Percentiles rank a stretch among this genome's conserved stretches.
Conservation (phyloP, 1,140 invertebrate genomes). For the Papilio machaon region DNA sequence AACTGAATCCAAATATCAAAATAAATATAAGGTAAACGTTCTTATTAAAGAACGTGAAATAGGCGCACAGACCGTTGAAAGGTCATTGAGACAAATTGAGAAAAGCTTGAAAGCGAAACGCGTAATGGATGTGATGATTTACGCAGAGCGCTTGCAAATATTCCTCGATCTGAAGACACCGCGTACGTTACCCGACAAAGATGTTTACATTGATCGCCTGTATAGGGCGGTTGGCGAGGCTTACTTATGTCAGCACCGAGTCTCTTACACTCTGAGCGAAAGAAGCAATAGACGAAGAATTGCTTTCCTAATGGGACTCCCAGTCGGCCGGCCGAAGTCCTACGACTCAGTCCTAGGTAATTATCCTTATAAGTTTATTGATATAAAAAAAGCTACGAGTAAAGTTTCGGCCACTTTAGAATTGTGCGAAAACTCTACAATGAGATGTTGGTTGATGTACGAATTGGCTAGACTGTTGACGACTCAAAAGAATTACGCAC, state of each 20-base stretch:
- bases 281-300: constrained; percentile 71
- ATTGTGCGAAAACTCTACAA: constrained; percentile 75
- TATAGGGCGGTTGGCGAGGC: constrained; percentile 74
- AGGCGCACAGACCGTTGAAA: constrained; percentile 74
- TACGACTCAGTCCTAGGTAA: constrained; percentile 77
- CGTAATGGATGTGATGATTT: constrained; percentile 70
- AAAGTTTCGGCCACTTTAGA: constrained; percentile 66
- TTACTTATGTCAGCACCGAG: constrained; percentile 66
- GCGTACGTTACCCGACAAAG: constrained; percentile 71
- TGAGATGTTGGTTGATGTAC: constrained; percentile 82
- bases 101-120: constrained; percentile 72
- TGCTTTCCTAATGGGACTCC: constrained; percentile 74
- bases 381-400: constrained; percentile 59
- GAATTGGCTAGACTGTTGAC: constrained; percentile 78
- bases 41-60: constrained; percentile 72
- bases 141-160: constrained; percentile 70
- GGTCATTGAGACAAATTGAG: constrained; percentile 71
- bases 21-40: constrained; percentile 71
- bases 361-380: constrained; percentile 76
- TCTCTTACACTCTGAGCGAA: constrained; percentile 76
- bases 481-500: constrained; percentile 80
- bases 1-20: constrained; percentile 74
- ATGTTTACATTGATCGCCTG: constrained; percentile 69
- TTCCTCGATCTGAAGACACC: constrained; percentile 71
- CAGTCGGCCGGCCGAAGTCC: constrained; percentile 65